Evolutionary conservation across 2,797 vertebrate species (phyloP), one percentile per base, ranked within the genome.

Genomic region (Nannoperca obscura): DNA sequence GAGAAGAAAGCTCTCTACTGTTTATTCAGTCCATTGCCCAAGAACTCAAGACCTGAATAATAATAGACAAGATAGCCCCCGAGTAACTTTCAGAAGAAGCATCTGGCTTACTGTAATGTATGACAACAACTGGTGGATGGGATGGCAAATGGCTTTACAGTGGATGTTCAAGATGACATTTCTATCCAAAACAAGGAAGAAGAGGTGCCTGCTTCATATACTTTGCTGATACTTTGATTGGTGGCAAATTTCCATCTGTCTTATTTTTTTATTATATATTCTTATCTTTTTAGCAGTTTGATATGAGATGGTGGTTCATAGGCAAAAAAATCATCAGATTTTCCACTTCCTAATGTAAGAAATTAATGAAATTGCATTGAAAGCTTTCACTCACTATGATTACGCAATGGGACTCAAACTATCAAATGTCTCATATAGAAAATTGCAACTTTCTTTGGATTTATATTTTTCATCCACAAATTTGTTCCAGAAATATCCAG

Each of bases 401-500:
- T n/a, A 22, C 19, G 11, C 9, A 3, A 12, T 4, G 2, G 14
- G 13, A 50, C 10, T 36, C 14, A 20, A 50, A 24, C 15, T 59
- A 20, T 44, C 7, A 27, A 57, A 68, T 36, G 17, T 13, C 52
- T 5, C 50, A 55, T 24, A 49, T 11, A 58, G 38, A 19, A 44
- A 63, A 24, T 34, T 46, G 42, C 0, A 80, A 58, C 44, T 59
- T 71, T 59, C 7, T 50, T 15, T 62, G 30, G n/a, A 59, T 67
- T 59, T 54, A 44, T 40, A 62, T 32, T 44, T 84, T 71, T 70
- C 27, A 50, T 64, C 22, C 44, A 22, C 50, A 42, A 22, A 24
- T 54, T 30, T 60, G n/a, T 62, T 71, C 53, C 14, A 66, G 30
- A 63, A 68, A 22, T 36, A 73, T 55, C 63, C 27, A 52, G 22